Base-by-base conservation (phyloP, 2,113 vertebrate genomes). In the Ophthalmolycus amberensis region DNA sequence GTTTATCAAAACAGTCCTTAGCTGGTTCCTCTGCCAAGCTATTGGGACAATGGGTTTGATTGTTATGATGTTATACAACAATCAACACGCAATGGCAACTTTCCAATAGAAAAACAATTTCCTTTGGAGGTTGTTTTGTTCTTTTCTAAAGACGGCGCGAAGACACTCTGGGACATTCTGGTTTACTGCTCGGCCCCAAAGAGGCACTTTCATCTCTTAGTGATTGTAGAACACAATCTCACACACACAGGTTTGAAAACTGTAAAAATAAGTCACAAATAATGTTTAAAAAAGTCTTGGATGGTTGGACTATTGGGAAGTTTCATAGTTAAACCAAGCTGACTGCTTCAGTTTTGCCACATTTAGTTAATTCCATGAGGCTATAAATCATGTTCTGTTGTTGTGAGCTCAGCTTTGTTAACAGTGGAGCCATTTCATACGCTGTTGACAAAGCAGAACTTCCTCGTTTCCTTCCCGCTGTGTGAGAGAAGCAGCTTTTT, bases 41-140 rank as follows among this genome's bases (percentile, higher is more conserved):
- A 20, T 1, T 1, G 27, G 4, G 9, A 77, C 58, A 80, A 64
- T 22, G 14, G 18, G 4, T 52, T 54, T 63, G 15, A 27, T 54
- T 82, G 60, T 82, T 22, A 32, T 16, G 0, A 65, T 44, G 59
- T 48, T 11, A 44, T 48, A 58, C n/a, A 75, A 71, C n/a, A 52
- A 80, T 69, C 22, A 38, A 64, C 85, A 54, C 0, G 54, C 5
- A 50, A 52, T 76, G 48, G 76, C 38, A 59, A n/a, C 25, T 67
- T 62, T 75, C 54, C 52, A 59, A 79, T 20, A 34, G 22, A 32
- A 75, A 37, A 75, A 37, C 5, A 4, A 74, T 44, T 67, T 83
- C 38, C 58, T 63, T 9, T 0, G 1, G 15, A 42, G 20, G 2
- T 46, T 46, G 14, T 67, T 70, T 62, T 9, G n/a, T 37, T 72